Evolutionary conservation across 2,797 vertebrate genomes (phyloP).

Genomic region (Poecilia gillii): DNA sequence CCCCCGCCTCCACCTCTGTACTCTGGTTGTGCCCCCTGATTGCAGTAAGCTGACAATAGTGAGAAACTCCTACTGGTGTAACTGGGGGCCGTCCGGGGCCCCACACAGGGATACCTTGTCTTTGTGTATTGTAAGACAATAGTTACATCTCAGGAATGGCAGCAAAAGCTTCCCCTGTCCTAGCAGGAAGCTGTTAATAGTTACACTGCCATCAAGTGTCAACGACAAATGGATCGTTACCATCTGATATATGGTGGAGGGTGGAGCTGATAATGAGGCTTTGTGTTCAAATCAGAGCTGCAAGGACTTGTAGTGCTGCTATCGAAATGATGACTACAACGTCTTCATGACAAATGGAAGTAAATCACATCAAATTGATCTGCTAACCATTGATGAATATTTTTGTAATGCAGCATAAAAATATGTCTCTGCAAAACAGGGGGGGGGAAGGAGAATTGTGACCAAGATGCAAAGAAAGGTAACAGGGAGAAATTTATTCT

Average conservation of each 20-base stretch:
- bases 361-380: not conserved
- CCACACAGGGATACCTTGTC: constrained; percentile 70
- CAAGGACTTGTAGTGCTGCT: constrained; percentile 36
- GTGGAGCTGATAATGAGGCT: constrained; percentile 73
- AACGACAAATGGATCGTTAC: constrained; percentile 81
- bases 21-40: constrained; percentile 48
- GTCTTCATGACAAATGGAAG: constrained; percentile 10
- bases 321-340: constrained; percentile 15
- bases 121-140: constrained; percentile 84
- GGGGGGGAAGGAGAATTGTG: constrained; percentile 68
- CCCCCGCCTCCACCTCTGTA: constrained; percentile 28
- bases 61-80: constrained; percentile 57
- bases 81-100: constrained; percentile 51
- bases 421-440: constrained; percentile 63
- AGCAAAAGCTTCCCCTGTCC: constrained; percentile 79
- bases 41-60: constrained; percentile 71
- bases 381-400: not conserved
- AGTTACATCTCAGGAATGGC: constrained; percentile 58
- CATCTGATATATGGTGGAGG: constrained; percentile 75
- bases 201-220: constrained; percentile 69
- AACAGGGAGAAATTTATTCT: constrained; percentile 59
- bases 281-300: constrained; percentile 54
- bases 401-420: constrained; percentile 51
- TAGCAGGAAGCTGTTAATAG: constrained; percentile 71
- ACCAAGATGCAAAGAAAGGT: constrained; percentile 57